These are phyloP conservation scores for Steinernema hermaphroditum DNA, from an alignment of 2,888 invertebrate genomes.

Conservation along the genomic window DNA sequence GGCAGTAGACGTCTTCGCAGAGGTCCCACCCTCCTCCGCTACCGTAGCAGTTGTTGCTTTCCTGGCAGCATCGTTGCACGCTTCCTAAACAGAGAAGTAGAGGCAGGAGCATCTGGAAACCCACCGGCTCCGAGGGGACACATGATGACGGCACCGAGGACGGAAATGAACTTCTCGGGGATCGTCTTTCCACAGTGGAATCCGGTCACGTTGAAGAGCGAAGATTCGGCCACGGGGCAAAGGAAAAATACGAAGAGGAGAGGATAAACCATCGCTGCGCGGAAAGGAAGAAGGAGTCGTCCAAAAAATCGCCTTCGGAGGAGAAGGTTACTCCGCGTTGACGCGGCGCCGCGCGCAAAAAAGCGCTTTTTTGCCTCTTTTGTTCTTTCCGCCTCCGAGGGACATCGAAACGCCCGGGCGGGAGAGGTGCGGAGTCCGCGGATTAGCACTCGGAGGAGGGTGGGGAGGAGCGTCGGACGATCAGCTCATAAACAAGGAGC, in stretches of 20 bases:
- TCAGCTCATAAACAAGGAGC: no score
- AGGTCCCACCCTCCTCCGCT: neutral
- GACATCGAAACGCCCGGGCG: neutral
- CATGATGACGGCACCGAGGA: neutral
- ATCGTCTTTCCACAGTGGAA: constrained; percentile 7
- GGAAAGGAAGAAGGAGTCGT: neutral
- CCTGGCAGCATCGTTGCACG: neutral
- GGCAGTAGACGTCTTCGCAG: constrained; percentile 20
- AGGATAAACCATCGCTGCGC: neutral
- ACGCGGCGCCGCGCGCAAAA: neutral
- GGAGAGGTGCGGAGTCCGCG: neutral
- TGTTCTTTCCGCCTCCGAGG: neutral
- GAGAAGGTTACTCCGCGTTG: neutral
- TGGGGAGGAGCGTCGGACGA: no score
- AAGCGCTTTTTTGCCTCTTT: neutral
- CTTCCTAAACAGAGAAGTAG: neutral
- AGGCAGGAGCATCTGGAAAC: neutral
- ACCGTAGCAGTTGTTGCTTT: neutral
- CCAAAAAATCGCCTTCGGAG: neutral
- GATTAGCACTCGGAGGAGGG: no score
- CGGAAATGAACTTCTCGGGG: neutral
- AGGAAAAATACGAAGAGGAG: neutral
- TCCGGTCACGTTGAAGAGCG: neutral
- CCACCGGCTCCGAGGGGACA: constrained; percentile 17
- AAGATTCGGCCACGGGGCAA: neutral